Conservation (phyloP, 2,797 vertebrate species). For the Phoeniculus purpureus region DNA sequence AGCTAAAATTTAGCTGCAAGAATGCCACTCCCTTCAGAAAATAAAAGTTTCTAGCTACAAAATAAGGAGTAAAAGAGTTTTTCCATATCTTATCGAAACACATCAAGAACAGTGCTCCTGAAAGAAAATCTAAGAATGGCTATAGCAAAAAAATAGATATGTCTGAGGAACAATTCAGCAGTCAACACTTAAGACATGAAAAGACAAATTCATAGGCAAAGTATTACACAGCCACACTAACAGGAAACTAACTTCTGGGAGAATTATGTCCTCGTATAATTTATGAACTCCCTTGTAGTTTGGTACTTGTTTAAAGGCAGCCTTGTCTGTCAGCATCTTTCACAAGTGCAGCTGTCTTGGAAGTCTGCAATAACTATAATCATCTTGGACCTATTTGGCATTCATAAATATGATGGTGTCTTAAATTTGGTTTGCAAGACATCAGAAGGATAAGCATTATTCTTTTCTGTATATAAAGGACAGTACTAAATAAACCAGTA, state of each 20-base stretch:
- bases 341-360: not conserved
- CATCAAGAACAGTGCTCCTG: not conserved
- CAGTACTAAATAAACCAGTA: not conserved
- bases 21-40: not conserved
- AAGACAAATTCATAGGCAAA: not conserved
- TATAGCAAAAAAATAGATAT: not conserved
- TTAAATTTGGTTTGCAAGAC: not conserved
- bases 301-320: not conserved
- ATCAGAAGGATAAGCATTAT: not conserved
- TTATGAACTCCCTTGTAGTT: not conserved
- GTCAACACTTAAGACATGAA: not conserved
- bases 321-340: not conserved
- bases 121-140: not conserved
- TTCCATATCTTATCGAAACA: not conserved
- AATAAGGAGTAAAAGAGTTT: not conserved
- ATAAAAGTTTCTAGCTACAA: not conserved
- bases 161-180: not conserved
- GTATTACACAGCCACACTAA: not conserved
- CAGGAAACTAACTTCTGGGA: not conserved
- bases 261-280: not conserved
- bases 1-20: not conserved
- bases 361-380: not conserved
- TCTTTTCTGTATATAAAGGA: not conserved
- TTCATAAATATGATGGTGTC: not conserved
- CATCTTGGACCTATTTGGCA: not conserved